Base-by-base conservation (phyloP, 2,113 vertebrate genomes). In the Salvator merianae region DNA sequence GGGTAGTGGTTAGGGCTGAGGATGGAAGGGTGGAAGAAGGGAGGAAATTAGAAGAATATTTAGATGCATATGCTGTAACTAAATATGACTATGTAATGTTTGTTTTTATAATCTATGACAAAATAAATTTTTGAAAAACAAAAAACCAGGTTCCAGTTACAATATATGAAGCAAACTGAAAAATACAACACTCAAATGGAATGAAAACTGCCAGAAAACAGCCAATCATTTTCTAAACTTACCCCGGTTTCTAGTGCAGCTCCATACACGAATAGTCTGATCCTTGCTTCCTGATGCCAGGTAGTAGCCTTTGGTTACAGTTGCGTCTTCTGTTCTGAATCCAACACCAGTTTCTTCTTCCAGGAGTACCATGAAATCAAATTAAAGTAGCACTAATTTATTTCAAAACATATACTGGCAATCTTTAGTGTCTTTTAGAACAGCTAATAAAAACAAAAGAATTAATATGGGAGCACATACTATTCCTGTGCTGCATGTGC, bases 261-360 rank as follows among this genome's bases (percentile, higher is more conserved):
- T 99, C 99, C 99, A 99, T 82, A 99, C 95, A 40, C 98, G 96
- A 36, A 99, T 80, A 0, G 98, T 99, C 93, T 99, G 99, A 93
- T 99, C 99, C 96, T 97, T 98, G 95, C 99, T 99, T 74, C 99
- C 99, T 0, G 99, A 99, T 4, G 97, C 98, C 34, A 99, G 93
- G 89, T 96, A 98, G 89, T 96, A 97, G 28, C 96, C 95, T 18
- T 87, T 96, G 83, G 90, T 93, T 0, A 79, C 86, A 20, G 91
- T 69, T 12, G 81, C 93, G 53, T 95, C 94, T 5, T 89, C 87
- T 38, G 34, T 74, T 68, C 90, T 47, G 32, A 93, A 93, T 55
- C 95, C 96, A 6, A 94, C 95, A 72, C 90, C 86, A 87, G 89
- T 65, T 43, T 86, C 71, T 79, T 97, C 93, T 55, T 91, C 93